These are phyloP conservation scores for Esperia sulphurella DNA, from an alignment of 2,888 invertebrate species.

Conservation along the genomic window DNA sequence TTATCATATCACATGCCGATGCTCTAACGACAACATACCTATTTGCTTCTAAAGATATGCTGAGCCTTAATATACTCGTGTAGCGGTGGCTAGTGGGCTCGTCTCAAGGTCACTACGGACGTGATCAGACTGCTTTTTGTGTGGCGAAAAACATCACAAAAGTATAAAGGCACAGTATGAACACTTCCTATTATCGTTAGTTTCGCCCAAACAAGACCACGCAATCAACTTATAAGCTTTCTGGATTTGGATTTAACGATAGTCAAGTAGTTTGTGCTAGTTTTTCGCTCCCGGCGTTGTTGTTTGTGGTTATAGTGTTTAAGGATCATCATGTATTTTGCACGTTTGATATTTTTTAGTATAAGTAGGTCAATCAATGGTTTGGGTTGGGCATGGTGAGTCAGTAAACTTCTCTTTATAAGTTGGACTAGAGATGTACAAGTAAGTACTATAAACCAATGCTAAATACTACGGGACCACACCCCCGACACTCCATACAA, in stretches of 20 bases:
- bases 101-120: slow-evolving; percentile 51
- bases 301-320: neutral
- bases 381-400: no score
- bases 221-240: no score
- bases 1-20: neutral
- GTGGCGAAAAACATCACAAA: slow-evolving; percentile 20
- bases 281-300: neutral
- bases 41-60: neutral
- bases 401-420: no score
- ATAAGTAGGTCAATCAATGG: no score
- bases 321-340: neutral
- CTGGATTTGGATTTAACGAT: no score
- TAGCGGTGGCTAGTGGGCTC: slow-evolving; percentile 31
- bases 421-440: no score
- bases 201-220: no score
- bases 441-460: no score
- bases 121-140: slow-evolving; percentile 48
- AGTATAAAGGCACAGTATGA: neutral
- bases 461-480: no score
- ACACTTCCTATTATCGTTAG: slow-evolving; percentile 1
- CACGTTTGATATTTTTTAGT: no score
- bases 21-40: neutral
- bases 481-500: no score
- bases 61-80: slow-evolving; percentile 15
- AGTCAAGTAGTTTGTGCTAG: no score